Evolutionary conservation across 2,888 invertebrate species (phyloP).

Genomic region (Trichogramma evanescens): DNA sequence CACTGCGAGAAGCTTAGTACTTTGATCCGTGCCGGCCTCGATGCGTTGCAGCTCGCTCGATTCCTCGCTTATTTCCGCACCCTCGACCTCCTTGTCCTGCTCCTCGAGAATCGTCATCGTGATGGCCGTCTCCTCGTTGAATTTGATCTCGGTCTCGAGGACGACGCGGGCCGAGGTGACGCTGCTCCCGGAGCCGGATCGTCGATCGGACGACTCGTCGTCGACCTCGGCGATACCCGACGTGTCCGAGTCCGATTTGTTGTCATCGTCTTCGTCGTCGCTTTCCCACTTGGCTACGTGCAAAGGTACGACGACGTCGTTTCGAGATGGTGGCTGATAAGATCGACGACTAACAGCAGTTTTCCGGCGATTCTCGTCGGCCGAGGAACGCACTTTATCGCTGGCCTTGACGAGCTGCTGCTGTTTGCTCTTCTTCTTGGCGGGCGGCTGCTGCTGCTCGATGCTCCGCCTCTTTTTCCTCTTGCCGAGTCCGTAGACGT

Average conservation of each 20-base stretch:
- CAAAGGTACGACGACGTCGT: neutral
- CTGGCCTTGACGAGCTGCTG: neutral
- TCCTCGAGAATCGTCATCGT: slow-evolving; percentile 80
- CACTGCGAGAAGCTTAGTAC: neutral
- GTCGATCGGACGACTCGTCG: slow-evolving; percentile 25
- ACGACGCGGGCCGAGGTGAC: slow-evolving; percentile 52
- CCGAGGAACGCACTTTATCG: neutral
- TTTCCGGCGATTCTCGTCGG: slow-evolving; percentile 4
- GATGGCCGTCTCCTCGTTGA: slow-evolving; percentile 71
- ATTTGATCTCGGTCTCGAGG: slow-evolving; percentile 75
- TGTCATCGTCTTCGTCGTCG: slow-evolving; percentile 20
- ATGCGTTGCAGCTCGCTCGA: neutral
- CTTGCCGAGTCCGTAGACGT: slow-evolving; percentile 50
- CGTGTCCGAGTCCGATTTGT: slow-evolving; percentile 30
- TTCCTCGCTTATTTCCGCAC: slow-evolving; percentile 27
- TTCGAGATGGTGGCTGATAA: neutral
- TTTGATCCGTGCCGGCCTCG: neutral
- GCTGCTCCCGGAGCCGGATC: slow-evolving; percentile 5
- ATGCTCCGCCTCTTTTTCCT: neutral
- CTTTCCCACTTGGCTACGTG: slow-evolving; percentile 14
- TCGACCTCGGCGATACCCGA: slow-evolving; percentile 37
- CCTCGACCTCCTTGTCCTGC: slow-evolving; percentile 43
- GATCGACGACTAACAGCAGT: neutral
- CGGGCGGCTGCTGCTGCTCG: neutral
- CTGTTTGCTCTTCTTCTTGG: neutral